A percentile compares a stretch with the other conserved stretches of the same genome.
phyloP scores from a whole-genome alignment of 2,113 vertebrate species.

The Vireo altiloquus region DNA sequence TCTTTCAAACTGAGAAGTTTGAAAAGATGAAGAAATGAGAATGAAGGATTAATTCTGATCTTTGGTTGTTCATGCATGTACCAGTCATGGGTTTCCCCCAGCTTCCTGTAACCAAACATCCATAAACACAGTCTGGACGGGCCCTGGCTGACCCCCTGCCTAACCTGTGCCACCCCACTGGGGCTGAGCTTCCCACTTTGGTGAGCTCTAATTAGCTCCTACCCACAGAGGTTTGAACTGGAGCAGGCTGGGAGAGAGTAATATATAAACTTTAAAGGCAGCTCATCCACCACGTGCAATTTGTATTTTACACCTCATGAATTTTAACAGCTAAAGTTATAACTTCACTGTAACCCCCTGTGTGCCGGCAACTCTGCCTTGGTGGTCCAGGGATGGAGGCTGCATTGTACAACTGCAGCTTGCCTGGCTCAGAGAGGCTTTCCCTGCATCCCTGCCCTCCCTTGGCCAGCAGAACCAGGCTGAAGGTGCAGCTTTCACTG shows the following conservation, averaged over 20 bases:
- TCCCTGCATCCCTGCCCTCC: not conserved
- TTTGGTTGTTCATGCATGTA: not conserved
- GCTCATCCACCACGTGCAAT: conserved; percentile 55
- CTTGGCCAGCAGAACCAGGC: rapidly evolving
- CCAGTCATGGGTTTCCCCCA: not conserved
- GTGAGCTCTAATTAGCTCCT: not conserved
- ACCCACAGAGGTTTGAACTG: not conserved
- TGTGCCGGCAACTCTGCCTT: not conserved
- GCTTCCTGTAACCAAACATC: not conserved
- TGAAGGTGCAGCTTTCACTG: not conserved
- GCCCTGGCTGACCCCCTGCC: not conserved
- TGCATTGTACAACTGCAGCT: not conserved
- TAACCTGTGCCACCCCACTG: not conserved
- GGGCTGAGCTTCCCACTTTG: not conserved
- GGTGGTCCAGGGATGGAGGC: rapidly evolving
- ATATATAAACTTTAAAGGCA: conserved; percentile 52
- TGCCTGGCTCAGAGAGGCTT: not conserved
- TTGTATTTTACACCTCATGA: conserved; percentile 66
- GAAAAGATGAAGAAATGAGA: not conserved
- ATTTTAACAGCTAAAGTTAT: conserved; percentile 46
- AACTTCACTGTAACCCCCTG: conserved; percentile 15
- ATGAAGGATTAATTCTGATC: not conserved
- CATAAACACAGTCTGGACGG: not conserved
- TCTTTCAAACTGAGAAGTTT: not conserved
- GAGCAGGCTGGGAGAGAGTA: not conserved